Conservation (phyloP, 2,888 invertebrate genomes). For the Prenolepis imparis region DNA sequence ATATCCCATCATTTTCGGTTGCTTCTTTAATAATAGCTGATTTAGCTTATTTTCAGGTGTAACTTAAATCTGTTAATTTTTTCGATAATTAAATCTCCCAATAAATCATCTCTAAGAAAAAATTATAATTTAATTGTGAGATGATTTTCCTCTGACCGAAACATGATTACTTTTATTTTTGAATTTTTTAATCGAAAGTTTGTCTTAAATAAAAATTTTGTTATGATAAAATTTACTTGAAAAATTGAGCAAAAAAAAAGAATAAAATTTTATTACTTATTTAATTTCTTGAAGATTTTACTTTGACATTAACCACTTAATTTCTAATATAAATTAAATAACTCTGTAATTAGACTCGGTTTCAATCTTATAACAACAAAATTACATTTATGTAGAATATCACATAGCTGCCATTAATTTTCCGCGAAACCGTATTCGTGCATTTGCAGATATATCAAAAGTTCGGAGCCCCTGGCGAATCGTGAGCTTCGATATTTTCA, state of each 20-base stretch:
- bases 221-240: background rate
- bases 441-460: conserved; percentile 16
- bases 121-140: background rate
- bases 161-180: background rate
- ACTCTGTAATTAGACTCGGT: background rate
- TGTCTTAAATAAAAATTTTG: background rate
- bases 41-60: background rate
- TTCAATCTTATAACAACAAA: conserved; percentile 3
- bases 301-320: conserved; percentile 5
- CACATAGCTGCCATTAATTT: background rate
- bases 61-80: background rate
- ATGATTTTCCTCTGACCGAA: background rate
- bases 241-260: background rate
- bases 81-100: background rate
- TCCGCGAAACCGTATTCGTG: background rate
- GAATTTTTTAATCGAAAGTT: background rate
- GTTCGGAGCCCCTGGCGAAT: conserved; percentile 7
- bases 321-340: conserved; percentile 1
- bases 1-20: background rate
- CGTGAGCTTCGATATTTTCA: conserved; percentile 8
- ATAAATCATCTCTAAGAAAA: background rate
- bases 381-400: background rate
- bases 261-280: background rate
- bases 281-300: background rate
- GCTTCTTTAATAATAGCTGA: background rate